Conservation (phyloP, 2,113 vertebrate genomes). For the Mustelus asterias region DNA sequence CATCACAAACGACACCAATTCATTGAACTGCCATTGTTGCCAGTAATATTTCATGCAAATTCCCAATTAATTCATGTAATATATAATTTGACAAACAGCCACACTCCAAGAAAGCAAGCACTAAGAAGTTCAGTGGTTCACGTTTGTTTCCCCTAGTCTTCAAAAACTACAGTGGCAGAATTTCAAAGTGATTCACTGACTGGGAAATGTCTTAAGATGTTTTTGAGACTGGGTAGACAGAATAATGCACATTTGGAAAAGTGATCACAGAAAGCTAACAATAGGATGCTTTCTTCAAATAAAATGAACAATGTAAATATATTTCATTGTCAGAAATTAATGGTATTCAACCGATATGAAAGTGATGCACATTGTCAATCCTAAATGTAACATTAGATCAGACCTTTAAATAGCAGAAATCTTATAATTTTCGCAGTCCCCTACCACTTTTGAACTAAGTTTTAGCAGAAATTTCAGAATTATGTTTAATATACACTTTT, state of each 20-base stretch:
- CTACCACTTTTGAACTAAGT: neutral
- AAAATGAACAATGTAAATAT: neutral
- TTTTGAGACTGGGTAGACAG: neutral
- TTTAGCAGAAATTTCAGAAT: neutral
- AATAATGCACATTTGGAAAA: neutral
- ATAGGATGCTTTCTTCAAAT: neutral
- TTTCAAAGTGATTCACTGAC: neutral
- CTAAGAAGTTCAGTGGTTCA: neutral
- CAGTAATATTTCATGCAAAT: neutral
- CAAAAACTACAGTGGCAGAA: neutral
- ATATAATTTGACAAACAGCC: neutral
- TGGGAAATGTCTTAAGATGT: neutral
- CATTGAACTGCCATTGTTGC: neutral
- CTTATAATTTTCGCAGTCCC: neutral
- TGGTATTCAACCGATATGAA: neutral
- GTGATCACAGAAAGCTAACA: neutral
- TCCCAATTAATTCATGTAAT: neutral
- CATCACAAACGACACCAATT: neutral
- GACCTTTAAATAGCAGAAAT: neutral
- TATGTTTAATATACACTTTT: neutral
- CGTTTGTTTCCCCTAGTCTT: neutral
- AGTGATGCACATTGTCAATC: neutral
- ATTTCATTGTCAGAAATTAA: neutral
- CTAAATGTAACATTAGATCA: neutral
- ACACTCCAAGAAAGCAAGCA: neutral